phyloP scores from a whole-genome alignment of 2,888 invertebrate genomes.

The Conops quadrifasciatus region DNA sequence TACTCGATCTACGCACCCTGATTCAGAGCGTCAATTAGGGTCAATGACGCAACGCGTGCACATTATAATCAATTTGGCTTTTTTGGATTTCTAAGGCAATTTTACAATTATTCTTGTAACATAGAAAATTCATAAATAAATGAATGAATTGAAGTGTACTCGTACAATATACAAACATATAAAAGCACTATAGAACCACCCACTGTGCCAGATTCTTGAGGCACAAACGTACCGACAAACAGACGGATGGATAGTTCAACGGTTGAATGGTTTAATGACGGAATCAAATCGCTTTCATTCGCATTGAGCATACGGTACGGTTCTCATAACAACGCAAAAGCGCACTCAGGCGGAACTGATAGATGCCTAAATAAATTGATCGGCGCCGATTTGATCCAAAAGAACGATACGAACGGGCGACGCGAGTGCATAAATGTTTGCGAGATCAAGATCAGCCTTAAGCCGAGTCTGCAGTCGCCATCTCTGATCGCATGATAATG shows the following conservation, averaged over 20 bases:
- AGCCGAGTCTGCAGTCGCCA: neutral
- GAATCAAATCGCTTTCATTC: neutral
- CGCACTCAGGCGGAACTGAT: slow-evolving; percentile 29
- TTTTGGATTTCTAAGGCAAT: neutral
- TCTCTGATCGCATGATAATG: slow-evolving; percentile 14
- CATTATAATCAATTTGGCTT: slow-evolving; percentile 9
- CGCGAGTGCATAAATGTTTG: neutral
- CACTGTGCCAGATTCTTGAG: slow-evolving; percentile 12
- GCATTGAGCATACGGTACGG: neutral
- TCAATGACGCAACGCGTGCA: slow-evolving; percentile 35
- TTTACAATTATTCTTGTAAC: slow-evolving; percentile 53
- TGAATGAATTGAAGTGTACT: slow-evolving; percentile 5
- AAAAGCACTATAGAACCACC: slow-evolving; percentile 12
- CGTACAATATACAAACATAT: slow-evolving; percentile 2
- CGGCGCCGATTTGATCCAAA: neutral
- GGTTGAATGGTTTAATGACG: slow-evolving; percentile 5
- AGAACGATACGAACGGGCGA: neutral
- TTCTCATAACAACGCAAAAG: neutral
- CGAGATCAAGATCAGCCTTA: neutral
- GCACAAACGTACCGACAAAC: neutral
- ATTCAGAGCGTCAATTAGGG: slow-evolving; percentile 34
- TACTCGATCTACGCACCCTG: slow-evolving; percentile 7
- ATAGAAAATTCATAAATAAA: slow-evolving; percentile 24
- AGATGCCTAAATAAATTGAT: slow-evolving; percentile 11
- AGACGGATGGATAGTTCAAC: neutral